Evolutionary conservation across 2,888 invertebrate genomes (phyloP).

Genomic region (Ecdyonurus torrentis): DNA sequence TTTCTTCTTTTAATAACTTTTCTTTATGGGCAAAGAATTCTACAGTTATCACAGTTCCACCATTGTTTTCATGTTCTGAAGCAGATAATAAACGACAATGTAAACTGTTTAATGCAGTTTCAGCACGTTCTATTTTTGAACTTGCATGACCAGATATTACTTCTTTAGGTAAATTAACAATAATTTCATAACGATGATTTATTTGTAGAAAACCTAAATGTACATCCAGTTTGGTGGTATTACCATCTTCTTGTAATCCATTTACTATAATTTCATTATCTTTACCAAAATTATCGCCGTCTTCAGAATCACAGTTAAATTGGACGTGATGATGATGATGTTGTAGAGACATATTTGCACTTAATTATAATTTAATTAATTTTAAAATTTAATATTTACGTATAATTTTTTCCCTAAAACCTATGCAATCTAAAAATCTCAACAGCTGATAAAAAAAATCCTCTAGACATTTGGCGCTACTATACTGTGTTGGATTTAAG

Average conservation of each 20-base stretch:
- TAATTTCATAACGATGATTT: constrained; percentile 22
- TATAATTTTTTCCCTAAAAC: too few species aligned
- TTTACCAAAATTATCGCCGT: constrained; percentile 11
- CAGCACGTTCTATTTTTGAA: neutral
- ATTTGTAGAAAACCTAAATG: constrained; percentile 25
- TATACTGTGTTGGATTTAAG: neutral
- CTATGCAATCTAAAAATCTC: too few species aligned
- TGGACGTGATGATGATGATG: constrained; percentile 12
- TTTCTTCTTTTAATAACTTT: constrained; percentile 20
- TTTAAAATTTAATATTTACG: too few species aligned
- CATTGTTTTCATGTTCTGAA: neutral
- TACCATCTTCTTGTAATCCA: constrained; percentile 13
- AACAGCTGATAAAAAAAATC: neutral
- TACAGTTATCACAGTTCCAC: constrained; percentile 17
- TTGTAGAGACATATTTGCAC: too few species aligned
- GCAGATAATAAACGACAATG: constrained; percentile 8
- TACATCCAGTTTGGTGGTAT: constrained; percentile 16
- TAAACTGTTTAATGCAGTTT: constrained; percentile 8
- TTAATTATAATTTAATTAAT: too few species aligned
- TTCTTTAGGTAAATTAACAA: constrained; percentile 14
- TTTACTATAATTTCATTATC: constrained; percentile 19
- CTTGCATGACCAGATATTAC: neutral
- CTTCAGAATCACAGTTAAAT: constrained; percentile 10
- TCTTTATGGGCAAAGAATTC: constrained; percentile 21
- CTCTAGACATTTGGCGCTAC: neutral